Evolutionary conservation across 2,797 vertebrate species (phyloP), one percentile per base, ranked within the genome.

Genomic region (Limnodromus scolopaceus): DNA sequence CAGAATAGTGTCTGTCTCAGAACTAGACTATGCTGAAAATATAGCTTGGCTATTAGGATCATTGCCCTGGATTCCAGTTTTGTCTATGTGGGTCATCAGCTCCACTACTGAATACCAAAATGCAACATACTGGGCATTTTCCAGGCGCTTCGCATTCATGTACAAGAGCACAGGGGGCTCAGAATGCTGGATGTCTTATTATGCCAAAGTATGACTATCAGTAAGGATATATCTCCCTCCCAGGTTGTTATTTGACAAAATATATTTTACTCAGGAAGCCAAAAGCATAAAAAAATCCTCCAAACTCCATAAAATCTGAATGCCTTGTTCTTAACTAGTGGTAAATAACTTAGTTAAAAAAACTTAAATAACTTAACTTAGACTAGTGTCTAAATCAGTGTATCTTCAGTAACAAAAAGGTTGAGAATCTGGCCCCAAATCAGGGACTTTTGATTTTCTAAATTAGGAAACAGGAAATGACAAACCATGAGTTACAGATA

Each of bases 281-380:
- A 64, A 84, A 96, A 77, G 9, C 6, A 38, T 53, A 34, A 66
- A 32, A 16, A 0, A 0, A 1, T 1, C 7, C 16, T 13, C 34
- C 24, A 89, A 80, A 64, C 2, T 1, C 16, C 64, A 54, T 38
- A 75, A 88, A 90, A 86, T 18, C 32, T 18, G 6, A 0, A 1
- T 38, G 10, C 1, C 2, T 0, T 69, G 18, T 46, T 69, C 15
- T 81, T 65, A 71, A 43, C 24, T 46, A 27, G 12, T 1, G 0
- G 17, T 43, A 43, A 43, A 43, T 43, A 43, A 43, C 16, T 43
- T 43, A 43, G 41, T 43, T 43, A 18, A 43, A 43, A 43, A 15
- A 43, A 43, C 8, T 43, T 43, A 43, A 43, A 43, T 43, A 18
- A 43, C 41, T n/a, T n/a, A n/a, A n/a, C n/a, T 43, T 43, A 43